Base-by-base conservation (phyloP, 2,888 invertebrate species). In the Drosophila greeni region DNA sequence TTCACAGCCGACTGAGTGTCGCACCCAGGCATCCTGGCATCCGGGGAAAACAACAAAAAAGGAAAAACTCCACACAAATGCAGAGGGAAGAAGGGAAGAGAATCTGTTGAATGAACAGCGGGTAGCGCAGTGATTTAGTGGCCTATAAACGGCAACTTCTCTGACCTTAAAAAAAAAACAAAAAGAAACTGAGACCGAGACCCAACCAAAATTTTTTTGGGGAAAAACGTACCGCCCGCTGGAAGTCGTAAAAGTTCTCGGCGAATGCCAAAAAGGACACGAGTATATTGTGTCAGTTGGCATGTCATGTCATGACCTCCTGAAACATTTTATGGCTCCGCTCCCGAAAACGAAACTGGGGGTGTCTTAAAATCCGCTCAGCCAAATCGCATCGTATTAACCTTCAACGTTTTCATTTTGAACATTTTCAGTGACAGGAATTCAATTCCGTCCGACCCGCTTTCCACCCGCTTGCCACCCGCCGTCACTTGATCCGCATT, bases 361-460 rank as follows among this genome's bases (percentile, higher is more conserved):
- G 16, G 26, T 54, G 53, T 56, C 67, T 51, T 60, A 66, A 66
- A 66, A 62, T 73, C 66, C 62, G 55, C 59, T 59, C 57, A 56
- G 57, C 55, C 67, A 75, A 83, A 83, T 81, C 72, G 74, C 82
- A 79, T 67, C 67, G 74, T 68, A 80, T 82, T 84, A 82, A 83
- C 85, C 81, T 73, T 80, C 74, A 72, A 74, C 82, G 73, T 80
- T 79, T 71, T 82, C 72, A 71, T 70, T 76, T 72, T 68, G 68
- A 72, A 74, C 76, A 72, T 77, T 75, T 72, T 54, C 62, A 59
- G 70, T 62, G 53, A 72, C 66, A 61, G 72, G 61, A 70, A 76
- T 66, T 74, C 69, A 74, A 75, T 74, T 67, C 70, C 72, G 31
- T n/a, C n/a, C n/a, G n/a, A 40, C 52, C 39, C 37, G n/a, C 11